Percentiles rank a stretch among this genome's conserved stretches.
Conservation (phyloP, 64 coral and sea anemone genomes). For the Platygyra sinensis region DNA sequence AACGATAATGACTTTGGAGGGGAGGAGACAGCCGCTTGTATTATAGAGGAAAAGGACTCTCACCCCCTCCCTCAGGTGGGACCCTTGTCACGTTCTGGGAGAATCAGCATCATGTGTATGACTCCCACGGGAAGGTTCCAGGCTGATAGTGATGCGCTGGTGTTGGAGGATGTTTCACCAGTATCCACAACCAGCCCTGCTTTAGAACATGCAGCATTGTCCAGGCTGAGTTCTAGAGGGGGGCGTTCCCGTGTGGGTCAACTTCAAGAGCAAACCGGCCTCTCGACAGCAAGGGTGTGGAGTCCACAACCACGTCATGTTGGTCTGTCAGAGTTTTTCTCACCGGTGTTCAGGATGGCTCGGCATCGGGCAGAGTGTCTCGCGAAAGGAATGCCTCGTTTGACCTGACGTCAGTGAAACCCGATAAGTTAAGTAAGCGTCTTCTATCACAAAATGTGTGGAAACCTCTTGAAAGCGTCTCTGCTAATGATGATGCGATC, state of each 20-base stretch:
- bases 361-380: neutral
- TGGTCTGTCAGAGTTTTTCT: constrained; percentile 87
- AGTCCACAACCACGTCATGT: constrained; percentile 67
- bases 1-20: neutral
- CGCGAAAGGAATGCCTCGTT: neutral
- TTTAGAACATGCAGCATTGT: neutral
- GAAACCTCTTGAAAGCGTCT: constrained; percentile 83
- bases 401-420: neutral
- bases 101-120: constrained; percentile 76
- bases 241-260: neutral
- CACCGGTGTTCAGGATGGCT: constrained; percentile 55
- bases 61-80: neutral
- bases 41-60: constrained; percentile 72
- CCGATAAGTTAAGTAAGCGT: constrained; percentile 35
- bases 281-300: constrained; percentile 61
- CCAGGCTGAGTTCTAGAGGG: neutral
- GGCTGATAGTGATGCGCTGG: constrained; percentile 57
- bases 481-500: constrained; percentile 33
- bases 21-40: constrained; percentile 73
- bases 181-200: neutral
- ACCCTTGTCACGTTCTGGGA: constrained; percentile 40
- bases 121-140: constrained; percentile 72
- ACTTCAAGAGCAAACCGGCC: neutral
- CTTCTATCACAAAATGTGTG: constrained; percentile 67
- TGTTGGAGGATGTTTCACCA: constrained; percentile 22